Evolutionary conservation across 2,888 invertebrate genomes (phyloP).

Genomic region (Leucoma salicis): DNA sequence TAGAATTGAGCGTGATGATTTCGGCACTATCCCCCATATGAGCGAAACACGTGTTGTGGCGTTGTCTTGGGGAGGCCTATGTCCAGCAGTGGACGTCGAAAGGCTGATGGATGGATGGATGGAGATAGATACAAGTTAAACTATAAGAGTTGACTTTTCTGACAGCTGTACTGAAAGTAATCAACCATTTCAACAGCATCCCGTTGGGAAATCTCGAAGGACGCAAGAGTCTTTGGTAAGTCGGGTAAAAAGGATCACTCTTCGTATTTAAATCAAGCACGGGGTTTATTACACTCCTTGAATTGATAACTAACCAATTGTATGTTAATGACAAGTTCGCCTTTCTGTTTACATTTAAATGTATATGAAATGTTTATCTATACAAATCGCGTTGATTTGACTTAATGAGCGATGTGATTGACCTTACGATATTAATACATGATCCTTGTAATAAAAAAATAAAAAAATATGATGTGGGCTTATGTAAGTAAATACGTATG

Average conservation of each 20-base stretch:
- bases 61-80: no score
- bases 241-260: slow-evolving; percentile 34
- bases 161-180: no score
- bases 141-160: neutral
- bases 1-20: no score
- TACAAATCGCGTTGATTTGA: neutral
- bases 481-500: no score
- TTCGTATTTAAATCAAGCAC: slow-evolving; percentile 28
- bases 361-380: neutral
- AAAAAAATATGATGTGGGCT: no score
- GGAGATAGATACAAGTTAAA: no score
- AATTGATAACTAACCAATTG: slow-evolving; percentile 24
- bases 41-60: no score
- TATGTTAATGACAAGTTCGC: slow-evolving; percentile 16
- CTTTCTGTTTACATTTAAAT: slow-evolving; percentile 2
- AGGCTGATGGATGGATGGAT: no score
- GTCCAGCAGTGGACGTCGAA: no score
- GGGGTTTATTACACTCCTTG: slow-evolving; percentile 21
- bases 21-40: no score
- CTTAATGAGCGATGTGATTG: neutral
- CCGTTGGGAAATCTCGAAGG: slow-evolving; percentile 40
- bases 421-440: neutral
- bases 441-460: no score
- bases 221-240: slow-evolving; percentile 27
- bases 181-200: slow-evolving; percentile 22